Percentiles rank a stretch among this genome's conserved stretches.
Evolutionary conservation across 92 coral and sea anemone genomes (phyloP).

Genomic region (Pocillopora grandis): DNA sequence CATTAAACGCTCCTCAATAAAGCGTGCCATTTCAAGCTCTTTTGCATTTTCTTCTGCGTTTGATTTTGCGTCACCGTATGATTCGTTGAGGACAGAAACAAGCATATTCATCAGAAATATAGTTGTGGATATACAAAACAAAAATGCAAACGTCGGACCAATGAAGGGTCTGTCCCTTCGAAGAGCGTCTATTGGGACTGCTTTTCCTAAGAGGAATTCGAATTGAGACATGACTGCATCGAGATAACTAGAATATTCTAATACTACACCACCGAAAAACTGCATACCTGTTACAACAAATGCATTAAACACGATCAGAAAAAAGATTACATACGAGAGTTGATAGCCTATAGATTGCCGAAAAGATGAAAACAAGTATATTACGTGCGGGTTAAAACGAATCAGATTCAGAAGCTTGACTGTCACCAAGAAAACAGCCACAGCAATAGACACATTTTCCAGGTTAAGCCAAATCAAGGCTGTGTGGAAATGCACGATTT

Average conservation of each 20-base stretch:
- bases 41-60: conserved; percentile 31
- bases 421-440: conserved; percentile 36
- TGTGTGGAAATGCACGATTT: conserved; percentile 27
- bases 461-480: conserved; percentile 28
- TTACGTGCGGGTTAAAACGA: conserved; percentile 42
- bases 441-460: conserved; percentile 34
- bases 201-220: conserved; percentile 39
- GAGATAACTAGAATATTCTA: conserved; percentile 9
- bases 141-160: conserved; percentile 19
- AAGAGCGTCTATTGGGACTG: conserved; percentile 35
- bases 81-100: conserved; percentile 49
- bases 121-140: conserved; percentile 19
- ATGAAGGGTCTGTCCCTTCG: conserved; percentile 12
- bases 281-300: conserved; percentile 33
- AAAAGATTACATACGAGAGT: conserved; percentile 7
- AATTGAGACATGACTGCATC: conserved; percentile 29
- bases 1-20: conserved; percentile 28
- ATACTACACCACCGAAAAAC: conserved; percentile 31
- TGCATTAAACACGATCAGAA: conserved; percentile 19
- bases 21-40: conserved; percentile 48
- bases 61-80: conserved; percentile 38
- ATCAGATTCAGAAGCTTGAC: conserved; percentile 34
- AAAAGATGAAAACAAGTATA: conserved; percentile 29
- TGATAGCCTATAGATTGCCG: conserved; percentile 27
- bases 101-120: conserved; percentile 45